Conservation (phyloP, 2,888 invertebrate genomes). For the Timema podura region DNA sequence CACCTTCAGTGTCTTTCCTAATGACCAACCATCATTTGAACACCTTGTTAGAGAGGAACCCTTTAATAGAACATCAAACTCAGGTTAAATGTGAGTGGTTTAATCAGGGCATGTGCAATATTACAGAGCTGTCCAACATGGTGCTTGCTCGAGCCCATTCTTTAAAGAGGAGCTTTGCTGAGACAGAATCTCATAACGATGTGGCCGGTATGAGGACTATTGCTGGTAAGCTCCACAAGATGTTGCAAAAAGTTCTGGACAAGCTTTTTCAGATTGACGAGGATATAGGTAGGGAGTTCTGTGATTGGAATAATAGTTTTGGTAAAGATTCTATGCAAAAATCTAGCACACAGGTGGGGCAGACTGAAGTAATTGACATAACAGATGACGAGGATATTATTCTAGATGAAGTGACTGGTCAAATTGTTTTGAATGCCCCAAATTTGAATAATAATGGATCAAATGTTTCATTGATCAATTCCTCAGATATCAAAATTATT, state of each 20-base stretch:
- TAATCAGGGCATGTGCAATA: background rate
- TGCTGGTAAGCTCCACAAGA: slow-evolving; percentile 6
- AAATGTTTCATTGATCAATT: no score
- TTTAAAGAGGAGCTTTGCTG: slow-evolving; percentile 5
- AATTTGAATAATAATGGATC: no score
- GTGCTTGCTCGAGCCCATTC: background rate
- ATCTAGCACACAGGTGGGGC: no score
- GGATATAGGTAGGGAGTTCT: background rate
- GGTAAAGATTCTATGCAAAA: no score
- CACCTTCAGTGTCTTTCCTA: no score
- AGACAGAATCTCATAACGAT: background rate
- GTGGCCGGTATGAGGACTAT: slow-evolving; percentile 1
- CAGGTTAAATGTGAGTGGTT: slow-evolving; percentile 3
- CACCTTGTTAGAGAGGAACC: no score
- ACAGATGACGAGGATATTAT: slow-evolving; percentile 4
- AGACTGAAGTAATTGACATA: slow-evolving; percentile 7
- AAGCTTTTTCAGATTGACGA: background rate
- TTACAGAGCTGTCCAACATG: slow-evolving; percentile 1
- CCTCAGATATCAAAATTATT: no score
- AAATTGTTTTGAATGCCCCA: no score
- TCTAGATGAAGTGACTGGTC: no score
- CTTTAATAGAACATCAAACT: background rate
- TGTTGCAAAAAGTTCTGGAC: background rate
- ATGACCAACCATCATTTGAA: no score
- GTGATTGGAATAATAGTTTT: background rate